Evolutionary conservation across 1,140 invertebrate species (phyloP).

Genomic region (Pseudobourletiella spinata): DNA sequence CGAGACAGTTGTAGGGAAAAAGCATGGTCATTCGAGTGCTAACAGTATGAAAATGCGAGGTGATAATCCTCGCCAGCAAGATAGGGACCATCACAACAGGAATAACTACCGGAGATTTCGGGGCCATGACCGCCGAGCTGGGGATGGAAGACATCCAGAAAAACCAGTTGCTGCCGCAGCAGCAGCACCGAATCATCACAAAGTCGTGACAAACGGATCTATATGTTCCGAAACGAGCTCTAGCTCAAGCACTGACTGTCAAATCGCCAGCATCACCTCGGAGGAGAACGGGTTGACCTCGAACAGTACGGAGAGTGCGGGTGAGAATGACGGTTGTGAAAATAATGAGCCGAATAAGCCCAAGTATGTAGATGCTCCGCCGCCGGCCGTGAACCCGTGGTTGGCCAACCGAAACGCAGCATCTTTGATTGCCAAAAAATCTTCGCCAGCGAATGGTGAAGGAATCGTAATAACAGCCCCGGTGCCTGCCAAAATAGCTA

Average conservation of each 20-base stretch:
- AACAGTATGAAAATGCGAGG: conserved; percentile 17
- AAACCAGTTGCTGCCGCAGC: not conserved
- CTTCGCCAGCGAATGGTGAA: not conserved
- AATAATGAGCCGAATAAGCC: conserved; percentile 5
- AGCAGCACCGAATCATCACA: not conserved
- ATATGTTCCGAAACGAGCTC: conserved; percentile 19
- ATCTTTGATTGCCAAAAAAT: conserved; percentile 21
- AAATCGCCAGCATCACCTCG: conserved; percentile 4
- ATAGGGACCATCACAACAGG: not conserved
- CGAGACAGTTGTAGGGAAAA: conserved; percentile 21
- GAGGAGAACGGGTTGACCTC: conserved; percentile 5
- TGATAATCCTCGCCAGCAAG: not conserved
- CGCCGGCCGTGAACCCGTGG: conserved; percentile 30
- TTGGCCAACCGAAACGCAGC: conserved; percentile 25
- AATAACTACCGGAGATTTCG: conserved; percentile 1
- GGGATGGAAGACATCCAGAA: not conserved
- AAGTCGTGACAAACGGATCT: conserved; percentile 1
- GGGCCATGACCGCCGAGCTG: not conserved
- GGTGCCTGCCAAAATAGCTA: not conserved
- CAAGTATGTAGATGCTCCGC: conserved; percentile 16
- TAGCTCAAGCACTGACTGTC: conserved; percentile 11
- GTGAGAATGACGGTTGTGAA: conserved; percentile 3
- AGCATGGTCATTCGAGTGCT: conserved; percentile 5
- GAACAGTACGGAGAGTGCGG: conserved; percentile 10
- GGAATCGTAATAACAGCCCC: not conserved